These are phyloP conservation scores for Callopanchax toddi DNA, from an alignment of 2,113 vertebrate genomes.

Conservation along the genomic window DNA sequence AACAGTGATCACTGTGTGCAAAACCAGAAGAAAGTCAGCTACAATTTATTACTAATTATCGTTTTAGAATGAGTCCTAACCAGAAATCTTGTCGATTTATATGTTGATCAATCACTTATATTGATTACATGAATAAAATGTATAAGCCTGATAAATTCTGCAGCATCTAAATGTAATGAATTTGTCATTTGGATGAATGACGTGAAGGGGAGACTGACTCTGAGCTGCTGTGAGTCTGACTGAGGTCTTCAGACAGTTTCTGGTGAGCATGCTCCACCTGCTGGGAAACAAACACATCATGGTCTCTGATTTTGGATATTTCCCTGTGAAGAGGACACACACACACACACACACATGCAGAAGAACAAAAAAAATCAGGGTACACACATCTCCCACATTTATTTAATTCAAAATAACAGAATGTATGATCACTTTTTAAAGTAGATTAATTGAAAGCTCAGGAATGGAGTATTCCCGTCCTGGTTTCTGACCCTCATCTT, in stretches of 20 bases:
- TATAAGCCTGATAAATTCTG: not conserved
- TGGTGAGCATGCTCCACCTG: conserved; percentile 77
- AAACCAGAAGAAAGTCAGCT: not conserved
- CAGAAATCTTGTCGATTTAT: not conserved
- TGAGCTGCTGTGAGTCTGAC: conserved; percentile 78
- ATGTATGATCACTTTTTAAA: too few species aligned
- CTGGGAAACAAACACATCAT: conserved; percentile 78
- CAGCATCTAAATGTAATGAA: not conserved
- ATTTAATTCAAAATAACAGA: too few species aligned
- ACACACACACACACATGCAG: not conserved
- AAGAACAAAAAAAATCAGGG: too few species aligned
- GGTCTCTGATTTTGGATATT: conserved; percentile 76
- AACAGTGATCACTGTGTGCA: not conserved
- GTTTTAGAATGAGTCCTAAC: not conserved
- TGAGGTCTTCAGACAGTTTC: conserved; percentile 77
- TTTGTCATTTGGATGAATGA: conserved; percentile 1
- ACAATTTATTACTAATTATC: not conserved
- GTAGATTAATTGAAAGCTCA: too few species aligned
- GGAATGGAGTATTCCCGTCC: too few species aligned
- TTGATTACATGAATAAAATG: not conserved
- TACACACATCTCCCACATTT: not conserved
- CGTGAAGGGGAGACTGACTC: conserved; percentile 76
- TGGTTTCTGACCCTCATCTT: conserved; percentile 10
- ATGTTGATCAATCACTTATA: not conserved
- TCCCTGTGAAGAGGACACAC: conserved; percentile 73